Percentiles rank a stretch among this genome's conserved stretches.
Conservation (phyloP, 2,113 vertebrate species). For the Corythoichthys haematopterus region DNA sequence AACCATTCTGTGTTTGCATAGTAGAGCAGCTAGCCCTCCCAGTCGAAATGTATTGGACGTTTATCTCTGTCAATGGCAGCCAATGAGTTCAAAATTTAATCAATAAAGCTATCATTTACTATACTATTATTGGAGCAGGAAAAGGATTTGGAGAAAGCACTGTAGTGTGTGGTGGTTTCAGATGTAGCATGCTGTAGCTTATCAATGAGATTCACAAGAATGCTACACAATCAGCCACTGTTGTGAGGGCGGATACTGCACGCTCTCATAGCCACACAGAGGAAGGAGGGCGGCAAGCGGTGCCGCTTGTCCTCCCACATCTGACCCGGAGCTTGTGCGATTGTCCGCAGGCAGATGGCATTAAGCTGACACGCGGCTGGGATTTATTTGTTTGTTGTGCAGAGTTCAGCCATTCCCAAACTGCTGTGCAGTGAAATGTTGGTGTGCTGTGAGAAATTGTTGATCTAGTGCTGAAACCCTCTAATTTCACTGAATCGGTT, state of each 20-base stretch:
- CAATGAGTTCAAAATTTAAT: no score
- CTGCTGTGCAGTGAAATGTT: background rate
- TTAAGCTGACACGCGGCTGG: conserved; percentile 39
- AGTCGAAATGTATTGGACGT: no score
- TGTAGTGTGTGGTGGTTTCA: background rate
- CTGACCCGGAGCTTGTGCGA: conserved; percentile 63
- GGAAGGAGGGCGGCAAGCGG: conserved; percentile 45
- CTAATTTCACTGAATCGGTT: background rate
- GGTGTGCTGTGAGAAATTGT: background rate
- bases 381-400: conserved; percentile 24
- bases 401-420: background rate
- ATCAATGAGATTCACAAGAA: conserved; percentile 51
- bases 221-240: conserved; percentile 60
- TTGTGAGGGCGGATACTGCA: conserved; percentile 54
- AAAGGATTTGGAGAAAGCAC: background rate
- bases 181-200: conserved; percentile 29
- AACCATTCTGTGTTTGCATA: no score
- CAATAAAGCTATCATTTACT: background rate
- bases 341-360: conserved; percentile 46
- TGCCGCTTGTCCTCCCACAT: conserved; percentile 48
- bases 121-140: background rate
- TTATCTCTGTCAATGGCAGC: no score
- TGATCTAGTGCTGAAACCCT: background rate
- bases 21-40: no score
- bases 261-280: conserved; percentile 46